Evolutionary conservation across 1,140 invertebrate species (phyloP), one percentile per base, ranked within the genome.

Genomic region (Drosophila sucinea): DNA sequence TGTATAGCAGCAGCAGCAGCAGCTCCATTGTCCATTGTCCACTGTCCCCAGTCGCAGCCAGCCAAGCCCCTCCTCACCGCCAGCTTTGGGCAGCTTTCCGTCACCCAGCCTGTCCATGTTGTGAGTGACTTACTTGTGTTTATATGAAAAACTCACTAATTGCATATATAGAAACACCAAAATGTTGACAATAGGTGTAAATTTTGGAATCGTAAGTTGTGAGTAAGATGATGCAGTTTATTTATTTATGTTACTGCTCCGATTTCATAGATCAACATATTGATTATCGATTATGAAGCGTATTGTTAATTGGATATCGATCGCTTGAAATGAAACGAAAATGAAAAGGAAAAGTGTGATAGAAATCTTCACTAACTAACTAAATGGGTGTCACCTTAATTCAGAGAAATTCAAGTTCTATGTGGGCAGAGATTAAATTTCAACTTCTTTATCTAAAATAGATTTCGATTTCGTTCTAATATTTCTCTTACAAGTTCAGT

Each of bases 121-220:
- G n/a, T 33, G 58, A 75, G 72, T 62, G 72, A 75, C 73, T 75
- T 76, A 76, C 72, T 68, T 73, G 58, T 76, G 73, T 76, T 76
- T 69, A 69, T 76, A 32, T 76, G 66, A 67, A 76, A 76, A 76
- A 58, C 73, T 58, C 73, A 76, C 73, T 76, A 76, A 76, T 76
- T 76, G 73, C 73, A 70, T 40, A 41, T 7, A 33, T 30, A 44
- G n/a, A 35, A 38, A 38, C 8, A 7, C 8, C 10, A 25, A 33
- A 33, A 33, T 65, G 68, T 51, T 51, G 60, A 76, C 73, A 76
- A 76, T 76, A 76, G 73, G 73, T 67, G 66, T 76, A 76, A 76
- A 76, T 76, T 76, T 60, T 51, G 23, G 55, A 68, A 75, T 58
- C 73, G 55, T 75, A 54, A 75, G 44, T 35, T 51, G 44, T 54